phyloP scores from a whole-genome alignment of 2,113 vertebrate species.

The Ciconia stormi region DNA sequence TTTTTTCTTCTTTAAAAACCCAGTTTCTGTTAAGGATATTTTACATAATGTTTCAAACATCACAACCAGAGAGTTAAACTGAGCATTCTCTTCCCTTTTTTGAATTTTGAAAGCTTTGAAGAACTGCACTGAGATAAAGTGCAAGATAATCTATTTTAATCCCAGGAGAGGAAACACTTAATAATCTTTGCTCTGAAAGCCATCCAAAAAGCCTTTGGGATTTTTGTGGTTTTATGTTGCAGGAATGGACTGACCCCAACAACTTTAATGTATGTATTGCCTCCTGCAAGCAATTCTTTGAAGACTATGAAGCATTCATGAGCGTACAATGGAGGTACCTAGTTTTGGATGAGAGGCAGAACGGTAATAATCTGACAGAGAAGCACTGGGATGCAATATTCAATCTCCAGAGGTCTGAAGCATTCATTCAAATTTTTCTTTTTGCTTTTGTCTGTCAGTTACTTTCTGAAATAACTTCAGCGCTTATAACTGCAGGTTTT shows the following conservation, averaged over 20 bases:
- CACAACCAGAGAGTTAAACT: not conserved
- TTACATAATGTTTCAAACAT: not conserved
- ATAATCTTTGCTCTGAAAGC: not conserved
- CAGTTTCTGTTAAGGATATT: not conserved
- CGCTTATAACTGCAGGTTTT: not conserved
- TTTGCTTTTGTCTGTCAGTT: not conserved
- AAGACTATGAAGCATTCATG: conserved; percentile 79
- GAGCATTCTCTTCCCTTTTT: not conserved
- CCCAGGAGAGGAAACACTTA: not conserved
- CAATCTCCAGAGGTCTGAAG: conserved; percentile 79
- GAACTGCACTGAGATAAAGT: not conserved
- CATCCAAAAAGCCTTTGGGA: not conserved
- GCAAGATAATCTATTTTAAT: not conserved
- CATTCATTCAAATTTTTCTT: not conserved
- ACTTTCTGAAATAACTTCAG: not conserved
- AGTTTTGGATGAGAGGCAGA: conserved; percentile 86
- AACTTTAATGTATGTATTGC: conserved; percentile 86
- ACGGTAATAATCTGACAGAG: conserved; percentile 83
- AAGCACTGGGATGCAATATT: conserved; percentile 87
- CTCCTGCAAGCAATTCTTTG: conserved; percentile 86
- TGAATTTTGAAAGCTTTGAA: not conserved
- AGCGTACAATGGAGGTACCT: conserved; percentile 82
- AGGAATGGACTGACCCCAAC: conserved; percentile 82
- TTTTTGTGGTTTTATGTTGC: not conserved
- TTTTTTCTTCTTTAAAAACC: not conserved